Evolutionary conservation across 2,888 invertebrate genomes (phyloP).

Genomic region (Seira musarum): DNA sequence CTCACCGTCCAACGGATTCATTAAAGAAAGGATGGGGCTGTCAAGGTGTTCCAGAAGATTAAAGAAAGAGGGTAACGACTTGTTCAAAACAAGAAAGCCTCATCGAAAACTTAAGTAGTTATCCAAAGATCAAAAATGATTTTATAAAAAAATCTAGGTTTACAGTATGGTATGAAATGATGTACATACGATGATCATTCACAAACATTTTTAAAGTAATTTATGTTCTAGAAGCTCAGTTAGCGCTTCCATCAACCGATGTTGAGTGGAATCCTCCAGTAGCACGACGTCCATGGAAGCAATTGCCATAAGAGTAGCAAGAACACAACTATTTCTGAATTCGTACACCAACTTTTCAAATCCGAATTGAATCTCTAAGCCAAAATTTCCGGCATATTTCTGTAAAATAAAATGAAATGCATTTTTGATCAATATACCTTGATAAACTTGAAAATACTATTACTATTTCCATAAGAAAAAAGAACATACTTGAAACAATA

Average conservation of each 20-base stretch:
- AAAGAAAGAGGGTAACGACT: neutral
- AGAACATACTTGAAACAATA: conserved; percentile 60
- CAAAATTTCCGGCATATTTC: conserved; percentile 46
- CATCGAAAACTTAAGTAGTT: neutral
- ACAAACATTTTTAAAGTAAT: too few species aligned
- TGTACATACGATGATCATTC: too few species aligned
- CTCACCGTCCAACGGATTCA: conserved; percentile 52
- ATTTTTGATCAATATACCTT: neutral
- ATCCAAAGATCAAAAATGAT: neutral
- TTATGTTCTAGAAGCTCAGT: too few species aligned
- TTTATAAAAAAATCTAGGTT: too few species aligned
- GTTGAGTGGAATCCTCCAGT: conserved; percentile 57
- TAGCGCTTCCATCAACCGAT: conserved; percentile 64
- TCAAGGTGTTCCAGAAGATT: conserved; percentile 25
- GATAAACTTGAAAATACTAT: neutral
- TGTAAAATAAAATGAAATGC: conserved; percentile 21
- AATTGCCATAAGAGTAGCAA: conserved; percentile 66
- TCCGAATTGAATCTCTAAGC: conserved; percentile 57
- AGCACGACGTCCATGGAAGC: conserved; percentile 67
- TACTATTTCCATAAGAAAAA: neutral
- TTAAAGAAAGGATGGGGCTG: conserved; percentile 56
- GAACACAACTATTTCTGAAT: conserved; percentile 66
- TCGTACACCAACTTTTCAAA: too few species aligned
- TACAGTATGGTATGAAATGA: too few species aligned
- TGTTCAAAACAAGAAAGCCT: neutral